Evolutionary conservation across 2,797 vertebrate genomes (phyloP).

Genomic region (Sebastes kiyomatsui): DNA sequence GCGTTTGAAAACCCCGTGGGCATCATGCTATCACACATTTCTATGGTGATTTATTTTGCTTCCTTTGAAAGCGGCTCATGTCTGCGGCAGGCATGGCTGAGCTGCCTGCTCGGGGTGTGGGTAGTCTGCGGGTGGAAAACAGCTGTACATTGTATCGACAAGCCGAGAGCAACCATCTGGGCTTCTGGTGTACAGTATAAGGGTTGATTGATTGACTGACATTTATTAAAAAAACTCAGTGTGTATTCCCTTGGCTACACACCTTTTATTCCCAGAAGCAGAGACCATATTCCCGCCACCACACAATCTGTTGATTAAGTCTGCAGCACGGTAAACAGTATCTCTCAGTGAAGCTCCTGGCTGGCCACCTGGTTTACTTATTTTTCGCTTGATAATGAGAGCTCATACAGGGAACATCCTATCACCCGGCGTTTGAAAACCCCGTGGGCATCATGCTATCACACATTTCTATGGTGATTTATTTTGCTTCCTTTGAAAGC

Average conservation of each 20-base stretch:
- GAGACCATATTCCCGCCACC: constrained; percentile 22
- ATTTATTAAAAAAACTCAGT: constrained; percentile 41
- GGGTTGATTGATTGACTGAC: constrained; percentile 71
- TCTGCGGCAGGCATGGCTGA: constrained; percentile 36
- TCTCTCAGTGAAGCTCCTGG: constrained; percentile 48
- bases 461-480: constrained; percentile 68
- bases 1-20: constrained; percentile 41
- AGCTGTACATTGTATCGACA: constrained; percentile 70
- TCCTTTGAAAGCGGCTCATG: constrained; percentile 54
- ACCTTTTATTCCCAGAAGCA: constrained; percentile 46
- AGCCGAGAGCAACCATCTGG: constrained; percentile 56
- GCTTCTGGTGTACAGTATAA: constrained; percentile 45
- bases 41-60: constrained; percentile 68
- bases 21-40: constrained; percentile 60
- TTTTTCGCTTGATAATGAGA: constrained; percentile 69
- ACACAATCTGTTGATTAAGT: constrained; percentile 66
- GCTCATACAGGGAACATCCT: constrained; percentile 44
- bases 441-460: constrained; percentile 52
- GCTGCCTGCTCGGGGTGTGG: constrained; percentile 17
- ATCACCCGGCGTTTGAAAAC: constrained; percentile 37
- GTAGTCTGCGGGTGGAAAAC: constrained; percentile 56
- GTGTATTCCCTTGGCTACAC: constrained; percentile 8
- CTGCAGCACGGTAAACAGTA: constrained; percentile 8
- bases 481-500: constrained; percentile 62
- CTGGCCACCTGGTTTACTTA: constrained; percentile 60